Percentiles rank a stretch among this genome's conserved stretches.
phyloP scores from a whole-genome alignment of 1,140 invertebrate genomes.

The Drosophila tropicalis region DNA sequence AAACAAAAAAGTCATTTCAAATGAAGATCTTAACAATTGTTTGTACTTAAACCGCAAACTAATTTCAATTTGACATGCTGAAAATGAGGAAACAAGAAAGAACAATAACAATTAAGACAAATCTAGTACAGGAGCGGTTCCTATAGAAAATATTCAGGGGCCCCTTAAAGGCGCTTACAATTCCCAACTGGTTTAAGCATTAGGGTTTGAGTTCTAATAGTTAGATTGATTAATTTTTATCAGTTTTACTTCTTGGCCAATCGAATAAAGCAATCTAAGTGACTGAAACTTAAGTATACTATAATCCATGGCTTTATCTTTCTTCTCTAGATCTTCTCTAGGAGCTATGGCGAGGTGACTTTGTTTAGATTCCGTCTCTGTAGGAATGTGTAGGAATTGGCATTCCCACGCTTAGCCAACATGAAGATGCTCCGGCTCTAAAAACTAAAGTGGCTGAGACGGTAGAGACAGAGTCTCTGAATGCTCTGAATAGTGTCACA shows the following conservation, averaged over 20 bases:
- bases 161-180: too few relatives aligned
- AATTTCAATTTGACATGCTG: conserved; percentile 3
- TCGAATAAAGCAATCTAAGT: too few relatives aligned
- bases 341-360: too few relatives aligned
- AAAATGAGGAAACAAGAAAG: not conserved
- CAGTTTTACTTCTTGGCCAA: too few relatives aligned
- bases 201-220: too few relatives aligned
- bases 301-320: too few relatives aligned
- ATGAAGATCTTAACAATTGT: not conserved
- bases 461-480: conserved; percentile 13
- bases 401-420: conserved; percentile 67
- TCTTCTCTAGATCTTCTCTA: too few relatives aligned
- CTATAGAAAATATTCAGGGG: too few relatives aligned
- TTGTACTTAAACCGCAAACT: not conserved
- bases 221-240: too few relatives aligned
- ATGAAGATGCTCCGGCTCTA: conserved; percentile 10
- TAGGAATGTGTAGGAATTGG: conserved; percentile 14
- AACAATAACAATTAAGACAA: not conserved
- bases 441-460: not conserved
- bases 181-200: too few relatives aligned
- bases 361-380: not conserved
- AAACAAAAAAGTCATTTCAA: not conserved
- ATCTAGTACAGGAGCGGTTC: not conserved
- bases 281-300: too few relatives aligned
- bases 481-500: conserved; percentile 59